phyloP scores from a whole-genome alignment of 2,888 invertebrate genomes.

The Ariolimax columbianus region DNA sequence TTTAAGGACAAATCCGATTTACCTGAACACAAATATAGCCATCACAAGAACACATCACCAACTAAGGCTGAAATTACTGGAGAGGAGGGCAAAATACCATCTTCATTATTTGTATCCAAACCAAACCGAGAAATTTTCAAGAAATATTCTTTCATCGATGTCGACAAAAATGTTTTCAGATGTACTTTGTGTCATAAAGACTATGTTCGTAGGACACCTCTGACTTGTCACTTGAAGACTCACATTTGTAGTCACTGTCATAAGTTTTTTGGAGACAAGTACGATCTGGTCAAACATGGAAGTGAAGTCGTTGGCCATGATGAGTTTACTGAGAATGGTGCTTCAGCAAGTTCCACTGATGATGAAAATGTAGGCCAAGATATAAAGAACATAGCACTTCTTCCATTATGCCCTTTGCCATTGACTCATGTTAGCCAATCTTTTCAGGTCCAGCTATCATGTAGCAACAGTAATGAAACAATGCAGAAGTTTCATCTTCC shows the following conservation, averaged over 20 bases:
- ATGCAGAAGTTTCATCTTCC: constrained; percentile 25
- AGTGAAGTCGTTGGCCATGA: not conserved
- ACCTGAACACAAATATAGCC: constrained; percentile 46
- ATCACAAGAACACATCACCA: constrained; percentile 38
- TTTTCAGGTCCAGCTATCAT: constrained; percentile 10
- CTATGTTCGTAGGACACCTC: constrained; percentile 49
- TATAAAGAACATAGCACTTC: constrained; percentile 1
- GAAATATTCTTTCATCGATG: constrained; percentile 40
- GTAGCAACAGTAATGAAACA: constrained; percentile 20
- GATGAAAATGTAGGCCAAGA: not conserved
- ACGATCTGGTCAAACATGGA: constrained; percentile 43
- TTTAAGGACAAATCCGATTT: constrained; percentile 50
- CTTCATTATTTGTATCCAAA: constrained; percentile 40
- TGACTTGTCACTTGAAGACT: constrained; percentile 49
- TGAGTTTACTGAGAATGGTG: constrained; percentile 28
- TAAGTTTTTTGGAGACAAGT: constrained; percentile 48
- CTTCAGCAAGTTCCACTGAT: not conserved
- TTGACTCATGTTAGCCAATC: constrained; percentile 12
- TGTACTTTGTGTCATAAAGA: constrained; percentile 45
- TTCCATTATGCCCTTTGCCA: constrained; percentile 7
- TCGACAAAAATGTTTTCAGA: constrained; percentile 27
- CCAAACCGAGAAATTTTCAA: constrained; percentile 46
- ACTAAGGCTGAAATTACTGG: constrained; percentile 44
- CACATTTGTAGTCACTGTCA: constrained; percentile 49
- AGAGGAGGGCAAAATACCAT: constrained; percentile 12